These are phyloP conservation scores for Drosophila acutilabella DNA, from an alignment of 2,888 invertebrate genomes.

Conservation along the genomic window DNA sequence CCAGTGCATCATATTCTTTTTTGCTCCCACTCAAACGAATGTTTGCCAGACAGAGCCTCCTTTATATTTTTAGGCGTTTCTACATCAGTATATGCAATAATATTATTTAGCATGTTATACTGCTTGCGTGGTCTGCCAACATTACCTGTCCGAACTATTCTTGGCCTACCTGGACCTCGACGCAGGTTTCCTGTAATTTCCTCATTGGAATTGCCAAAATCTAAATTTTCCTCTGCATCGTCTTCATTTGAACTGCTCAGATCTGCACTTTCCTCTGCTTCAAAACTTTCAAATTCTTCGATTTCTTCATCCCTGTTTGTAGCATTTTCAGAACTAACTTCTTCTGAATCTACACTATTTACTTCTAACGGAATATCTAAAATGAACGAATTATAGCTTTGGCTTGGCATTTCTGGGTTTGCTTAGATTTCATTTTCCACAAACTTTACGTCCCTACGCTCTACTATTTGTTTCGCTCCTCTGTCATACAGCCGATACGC, in stretches of 20 bases:
- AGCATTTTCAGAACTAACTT: too few species aligned
- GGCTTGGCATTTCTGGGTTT: too few species aligned
- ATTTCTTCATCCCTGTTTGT: too few species aligned
- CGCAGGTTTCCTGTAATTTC: background rate
- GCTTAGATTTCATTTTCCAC: background rate
- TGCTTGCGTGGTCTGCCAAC: slow-evolving; percentile 6
- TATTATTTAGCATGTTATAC: background rate
- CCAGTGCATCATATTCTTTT: background rate
- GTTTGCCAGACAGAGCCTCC: background rate
- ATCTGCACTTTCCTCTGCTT: too few species aligned
- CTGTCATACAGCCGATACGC: slow-evolving; percentile 5
- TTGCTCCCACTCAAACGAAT: slow-evolving; percentile 12
- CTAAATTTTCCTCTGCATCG: too few species aligned
- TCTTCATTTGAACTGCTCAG: too few species aligned
- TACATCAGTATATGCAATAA: background rate
- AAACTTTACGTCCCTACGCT: slow-evolving; percentile 5
- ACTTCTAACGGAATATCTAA: too few species aligned
- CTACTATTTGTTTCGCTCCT: background rate
- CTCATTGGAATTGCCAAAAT: too few species aligned
- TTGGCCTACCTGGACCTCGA: slow-evolving; percentile 6
- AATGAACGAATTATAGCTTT: too few species aligned
- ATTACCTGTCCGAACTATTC: slow-evolving; percentile 1
- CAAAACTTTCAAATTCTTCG: too few species aligned
- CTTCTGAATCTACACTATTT: too few species aligned
- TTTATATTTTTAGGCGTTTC: background rate